Base-by-base conservation (phyloP, 2,113 vertebrate species). In the Amblyornis subalaris region DNA sequence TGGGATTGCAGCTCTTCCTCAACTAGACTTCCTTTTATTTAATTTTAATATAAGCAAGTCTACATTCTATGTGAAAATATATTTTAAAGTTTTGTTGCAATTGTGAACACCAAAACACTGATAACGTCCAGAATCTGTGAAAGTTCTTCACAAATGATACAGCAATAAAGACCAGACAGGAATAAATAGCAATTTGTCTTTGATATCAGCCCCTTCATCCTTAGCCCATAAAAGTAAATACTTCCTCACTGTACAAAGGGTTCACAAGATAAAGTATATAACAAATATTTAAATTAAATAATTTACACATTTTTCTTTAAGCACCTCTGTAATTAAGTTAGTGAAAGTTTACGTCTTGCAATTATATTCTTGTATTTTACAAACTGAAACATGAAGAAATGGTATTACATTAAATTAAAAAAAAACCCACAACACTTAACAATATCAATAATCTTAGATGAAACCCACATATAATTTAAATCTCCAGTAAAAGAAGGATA, bases 251-350 rank as follows among this genome's bases (percentile, higher is more conserved):
- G 62, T 91, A 91, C 91, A 89, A 91, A 88, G 81, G 85, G 58
- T 85, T 95, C 72, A 83, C 47, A 74, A 70, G 82, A 89, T 88
- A 82, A 95, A 92, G 44, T 82, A 85, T 11, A 64, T 74, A 88
- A 90, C 74, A 88, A 88, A 87, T 74, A 93, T 53, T 97, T 95
- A 95, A 95, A 91, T 95, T 95, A 95, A 97, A 97, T 97, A 95
- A 95, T 91, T 94, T 90, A 96, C 75, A 85, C 76, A 45, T 78
- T 85, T 92, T 87, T 85, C 71, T 93, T 95, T 88, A 97, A 94
- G 88, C 75, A 95, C 72, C 85, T 94, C 76, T 90, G 74, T 51
- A 73, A 88, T 89, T 91, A 95, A 95, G 94, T 91, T 93, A 95
- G 93, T 91, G 31, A 69, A 85, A 76, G 21, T 83, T 93, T 85